phyloP scores from a whole-genome alignment of 2,888 invertebrate species.

The Helobdella robusta region DNA sequence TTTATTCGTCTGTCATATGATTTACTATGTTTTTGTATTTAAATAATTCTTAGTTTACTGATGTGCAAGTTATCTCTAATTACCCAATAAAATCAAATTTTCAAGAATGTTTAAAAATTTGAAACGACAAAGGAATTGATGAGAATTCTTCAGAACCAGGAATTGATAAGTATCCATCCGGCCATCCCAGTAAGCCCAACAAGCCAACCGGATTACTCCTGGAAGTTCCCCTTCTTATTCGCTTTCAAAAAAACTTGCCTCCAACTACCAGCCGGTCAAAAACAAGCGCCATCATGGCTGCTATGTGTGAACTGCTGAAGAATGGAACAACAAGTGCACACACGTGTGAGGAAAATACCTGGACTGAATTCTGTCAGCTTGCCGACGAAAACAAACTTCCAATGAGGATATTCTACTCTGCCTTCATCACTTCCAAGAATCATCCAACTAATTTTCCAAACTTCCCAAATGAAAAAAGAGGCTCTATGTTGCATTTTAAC shows the following conservation, averaged over 20 bases:
- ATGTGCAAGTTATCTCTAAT: neutral
- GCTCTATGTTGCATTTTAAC: slow-evolving; percentile 30
- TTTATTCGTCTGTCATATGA: neutral
- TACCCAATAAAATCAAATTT: neutral
- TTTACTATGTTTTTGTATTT: neutral
- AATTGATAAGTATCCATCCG: slow-evolving; percentile 31
- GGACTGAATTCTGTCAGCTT: slow-evolving; percentile 32
- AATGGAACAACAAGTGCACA: slow-evolving; percentile 34
- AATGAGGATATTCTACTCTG: slow-evolving; percentile 33
- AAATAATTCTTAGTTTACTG: neutral
- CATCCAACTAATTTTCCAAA: neutral
- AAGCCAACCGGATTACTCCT: slow-evolving; percentile 30
- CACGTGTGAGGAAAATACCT: slow-evolving; percentile 31
- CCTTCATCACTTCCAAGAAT: slow-evolving; percentile 27
- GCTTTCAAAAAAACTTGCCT: neutral
- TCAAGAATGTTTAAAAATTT: neutral
- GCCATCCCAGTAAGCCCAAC: slow-evolving; percentile 24
- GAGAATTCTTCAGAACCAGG: slow-evolving; percentile 24
- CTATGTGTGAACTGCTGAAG: slow-evolving; percentile 26
- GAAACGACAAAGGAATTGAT: neutral
- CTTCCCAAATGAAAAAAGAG: slow-evolving; percentile 23
- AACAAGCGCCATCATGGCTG: slow-evolving; percentile 20
- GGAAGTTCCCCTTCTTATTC: slow-evolving; percentile 27
- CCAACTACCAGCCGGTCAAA: slow-evolving; percentile 16
- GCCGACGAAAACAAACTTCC: slow-evolving; percentile 30